phyloP scores from a whole-genome alignment of 2,888 invertebrate species.

The Erebia epiphron region DNA sequence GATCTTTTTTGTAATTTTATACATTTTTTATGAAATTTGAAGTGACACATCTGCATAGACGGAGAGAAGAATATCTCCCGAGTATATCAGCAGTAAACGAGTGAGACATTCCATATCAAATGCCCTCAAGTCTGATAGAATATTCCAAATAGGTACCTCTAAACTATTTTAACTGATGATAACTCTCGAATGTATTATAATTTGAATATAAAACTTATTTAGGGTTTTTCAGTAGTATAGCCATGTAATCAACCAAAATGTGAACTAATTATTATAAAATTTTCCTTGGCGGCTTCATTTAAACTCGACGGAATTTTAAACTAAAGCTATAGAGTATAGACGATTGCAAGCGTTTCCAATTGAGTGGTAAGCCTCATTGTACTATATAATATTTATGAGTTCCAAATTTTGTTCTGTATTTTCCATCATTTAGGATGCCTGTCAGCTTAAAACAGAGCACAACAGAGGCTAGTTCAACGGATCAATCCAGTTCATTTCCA shows the following conservation, averaged over 20 bases:
- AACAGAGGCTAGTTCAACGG: too few relatives aligned
- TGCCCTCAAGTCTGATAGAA: slow-evolving; percentile 37
- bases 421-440: not conserved
- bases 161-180: slow-evolving; percentile 16
- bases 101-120: slow-evolving; percentile 82
- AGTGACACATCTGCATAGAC: slow-evolving; percentile 71
- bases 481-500: too few relatives aligned
- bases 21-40: slow-evolving; percentile 77
- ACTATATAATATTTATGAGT: not conserved
- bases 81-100: slow-evolving; percentile 70
- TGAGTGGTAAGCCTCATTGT: not conserved
- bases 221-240: slow-evolving; percentile 3
- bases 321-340: not conserved
- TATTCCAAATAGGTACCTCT: slow-evolving; percentile 29
- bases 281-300: slow-evolving; percentile 2
- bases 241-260: not conserved
- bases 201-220: slow-evolving; percentile 3
- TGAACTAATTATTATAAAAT: not conserved
- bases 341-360: too few relatives aligned
- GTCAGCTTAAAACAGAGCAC: too few relatives aligned
- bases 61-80: slow-evolving; percentile 52
- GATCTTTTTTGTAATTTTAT: slow-evolving; percentile 81
- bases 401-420: not conserved
- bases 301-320: not conserved
- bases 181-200: slow-evolving; percentile 12